Evolutionary conservation across 2,888 invertebrate genomes (phyloP).

Genomic region (Dolichopus griseipennis): DNA sequence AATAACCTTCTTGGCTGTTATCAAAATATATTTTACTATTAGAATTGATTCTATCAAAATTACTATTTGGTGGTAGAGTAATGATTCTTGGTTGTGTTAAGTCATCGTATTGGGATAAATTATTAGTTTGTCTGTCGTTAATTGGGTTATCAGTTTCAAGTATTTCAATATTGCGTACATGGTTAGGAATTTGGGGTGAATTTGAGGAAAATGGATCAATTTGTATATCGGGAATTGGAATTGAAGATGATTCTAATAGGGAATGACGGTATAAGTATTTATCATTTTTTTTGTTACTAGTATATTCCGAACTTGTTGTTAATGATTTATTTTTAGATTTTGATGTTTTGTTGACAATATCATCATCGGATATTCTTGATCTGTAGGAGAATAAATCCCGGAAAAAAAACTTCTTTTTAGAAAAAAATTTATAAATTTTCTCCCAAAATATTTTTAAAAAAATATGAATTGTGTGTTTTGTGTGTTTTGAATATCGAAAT

Average conservation of each 20-base stretch:
- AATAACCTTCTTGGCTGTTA: background rate
- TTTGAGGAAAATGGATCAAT: background rate
- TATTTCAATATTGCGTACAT: background rate
- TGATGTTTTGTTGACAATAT: conserved; percentile 31
- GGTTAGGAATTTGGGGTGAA: background rate
- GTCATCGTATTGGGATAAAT: background rate
- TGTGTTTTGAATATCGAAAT: background rate
- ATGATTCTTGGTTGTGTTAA: conserved; percentile 13
- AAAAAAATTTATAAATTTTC: conserved; percentile 13
- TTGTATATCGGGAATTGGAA: conserved; percentile 5
- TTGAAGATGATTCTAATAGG: conserved; percentile 11
- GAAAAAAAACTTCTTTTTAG: conserved; percentile 14
- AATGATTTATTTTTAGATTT: conserved; percentile 32
- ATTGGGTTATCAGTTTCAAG: background rate
- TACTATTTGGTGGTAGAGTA: background rate
- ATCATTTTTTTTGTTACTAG: conserved; percentile 24
- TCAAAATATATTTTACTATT: background rate
- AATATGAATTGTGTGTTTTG: conserved; percentile 6
- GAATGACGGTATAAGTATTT: conserved; percentile 26
- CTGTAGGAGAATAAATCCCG: conserved; percentile 25
- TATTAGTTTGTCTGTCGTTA: background rate
- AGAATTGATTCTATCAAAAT: background rate
- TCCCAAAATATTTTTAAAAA: background rate
- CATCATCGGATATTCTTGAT: conserved; percentile 26
- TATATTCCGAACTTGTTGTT: conserved; percentile 35